phyloP scores from a whole-genome alignment of 2,113 vertebrate species.

The Rhombomys opimus region DNA sequence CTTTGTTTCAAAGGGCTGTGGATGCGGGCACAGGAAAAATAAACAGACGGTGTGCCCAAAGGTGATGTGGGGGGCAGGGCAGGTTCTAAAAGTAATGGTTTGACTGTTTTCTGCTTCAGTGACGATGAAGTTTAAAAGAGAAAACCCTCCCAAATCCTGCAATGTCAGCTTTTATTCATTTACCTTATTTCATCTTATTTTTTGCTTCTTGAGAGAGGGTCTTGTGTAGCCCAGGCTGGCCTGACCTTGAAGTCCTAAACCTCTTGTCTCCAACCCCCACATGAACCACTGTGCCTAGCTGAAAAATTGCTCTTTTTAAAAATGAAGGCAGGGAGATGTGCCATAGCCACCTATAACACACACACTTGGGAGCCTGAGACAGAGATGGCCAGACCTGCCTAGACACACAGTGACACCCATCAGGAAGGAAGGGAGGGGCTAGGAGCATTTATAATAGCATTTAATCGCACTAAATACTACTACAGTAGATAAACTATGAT shows the following conservation, averaged over 20 bases:
- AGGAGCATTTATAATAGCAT: not conserved
- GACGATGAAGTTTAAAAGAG: not conserved
- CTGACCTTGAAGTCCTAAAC: not conserved
- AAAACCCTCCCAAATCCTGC: not conserved
- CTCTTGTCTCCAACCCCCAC: not conserved
- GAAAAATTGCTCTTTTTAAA: constrained; percentile 47
- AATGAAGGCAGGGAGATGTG: not conserved
- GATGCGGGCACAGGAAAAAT: not conserved
- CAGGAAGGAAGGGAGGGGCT: not conserved
- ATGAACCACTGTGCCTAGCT: not conserved
- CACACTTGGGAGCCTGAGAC: not conserved
- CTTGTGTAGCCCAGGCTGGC: not conserved
- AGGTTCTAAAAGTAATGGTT: not conserved
- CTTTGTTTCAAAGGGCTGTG: not conserved
- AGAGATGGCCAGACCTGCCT: not conserved
- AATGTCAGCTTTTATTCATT: not conserved
- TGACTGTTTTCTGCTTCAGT: constrained; percentile 29
- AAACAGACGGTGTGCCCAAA: not conserved
- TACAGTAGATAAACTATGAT: constrained; percentile 36
- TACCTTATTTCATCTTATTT: not conserved
- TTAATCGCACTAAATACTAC: not conserved
- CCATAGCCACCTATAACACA: too few species aligned
- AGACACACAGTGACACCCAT: not conserved
- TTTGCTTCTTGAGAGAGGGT: not conserved
- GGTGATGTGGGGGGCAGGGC: not conserved